A percentile compares a stretch with the other conserved stretches of the same genome.
Evolutionary conservation across 2,113 vertebrate species (phyloP).

Genomic region (Saguinus imperator): DNA sequence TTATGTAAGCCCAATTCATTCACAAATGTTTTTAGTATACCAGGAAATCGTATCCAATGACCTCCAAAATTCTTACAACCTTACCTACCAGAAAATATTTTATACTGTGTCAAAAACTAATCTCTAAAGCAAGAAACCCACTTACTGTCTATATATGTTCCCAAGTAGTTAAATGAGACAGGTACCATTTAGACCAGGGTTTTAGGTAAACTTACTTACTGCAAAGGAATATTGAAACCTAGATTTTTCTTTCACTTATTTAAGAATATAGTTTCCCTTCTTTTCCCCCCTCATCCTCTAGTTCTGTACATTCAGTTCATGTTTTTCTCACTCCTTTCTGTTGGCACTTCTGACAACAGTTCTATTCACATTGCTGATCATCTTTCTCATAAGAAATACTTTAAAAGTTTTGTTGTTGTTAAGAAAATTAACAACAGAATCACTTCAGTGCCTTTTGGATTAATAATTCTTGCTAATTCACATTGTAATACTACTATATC

Average conservation of each 20-base stretch:
- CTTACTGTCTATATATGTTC: background rate
- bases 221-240: background rate
- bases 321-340: background rate
- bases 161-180: background rate
- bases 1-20: background rate
- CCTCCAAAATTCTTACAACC: background rate
- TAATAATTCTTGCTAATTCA: slow-evolving; percentile 7
- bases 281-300: background rate
- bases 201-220: slow-evolving; percentile 1
- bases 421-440: background rate
- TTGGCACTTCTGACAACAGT: background rate
- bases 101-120: background rate
- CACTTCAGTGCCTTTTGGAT: background rate
- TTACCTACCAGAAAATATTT: background rate
- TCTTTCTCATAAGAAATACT: background rate
- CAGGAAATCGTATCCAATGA: background rate
- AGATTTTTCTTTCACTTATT: background rate
- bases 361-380: background rate
- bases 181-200: background rate
- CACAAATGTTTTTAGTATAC: background rate
- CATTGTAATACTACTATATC: background rate
- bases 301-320: background rate
- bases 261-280: background rate
- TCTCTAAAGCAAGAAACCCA: background rate
- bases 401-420: background rate